Evolutionary conservation across 2,888 invertebrate species (phyloP).

Genomic region (Alsophila aescularia): DNA sequence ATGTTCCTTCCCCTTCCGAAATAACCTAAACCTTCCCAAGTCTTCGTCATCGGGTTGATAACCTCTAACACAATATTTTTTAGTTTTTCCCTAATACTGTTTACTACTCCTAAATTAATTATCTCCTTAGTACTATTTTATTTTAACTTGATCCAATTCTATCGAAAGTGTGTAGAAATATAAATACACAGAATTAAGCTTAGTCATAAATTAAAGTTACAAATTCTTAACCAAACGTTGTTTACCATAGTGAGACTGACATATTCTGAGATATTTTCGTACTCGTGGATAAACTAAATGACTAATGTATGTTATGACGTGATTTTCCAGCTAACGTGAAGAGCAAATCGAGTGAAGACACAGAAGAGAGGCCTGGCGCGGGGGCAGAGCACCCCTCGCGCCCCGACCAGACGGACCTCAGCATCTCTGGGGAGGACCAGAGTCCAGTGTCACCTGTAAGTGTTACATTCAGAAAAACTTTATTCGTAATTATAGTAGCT

Average conservation of each 20-base stretch:
- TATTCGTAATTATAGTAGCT: too few species aligned
- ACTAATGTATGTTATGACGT: conserved; percentile 29
- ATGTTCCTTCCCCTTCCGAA: conserved; percentile 45
- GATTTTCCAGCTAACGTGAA: conserved; percentile 66
- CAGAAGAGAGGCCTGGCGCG: conserved; percentile 59
- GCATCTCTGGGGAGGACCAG: conserved; percentile 71
- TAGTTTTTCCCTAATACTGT: not conserved
- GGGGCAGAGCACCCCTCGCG: conserved; percentile 69
- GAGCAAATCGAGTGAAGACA: conserved; percentile 54
- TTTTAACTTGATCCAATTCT: too few species aligned
- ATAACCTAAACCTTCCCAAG: conserved; percentile 34
- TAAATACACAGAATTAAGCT: too few species aligned
- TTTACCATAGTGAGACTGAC: not conserved
- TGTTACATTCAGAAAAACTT: conserved; percentile 24
- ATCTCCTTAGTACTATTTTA: too few species aligned
- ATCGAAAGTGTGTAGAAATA: too few species aligned
- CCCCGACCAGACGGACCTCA: conserved; percentile 72
- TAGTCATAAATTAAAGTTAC: too few species aligned
- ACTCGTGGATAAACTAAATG: not conserved
- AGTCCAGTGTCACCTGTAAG: conserved; percentile 65
- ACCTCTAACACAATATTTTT: conserved; percentile 2
- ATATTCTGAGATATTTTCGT: not conserved
- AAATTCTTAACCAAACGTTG: too few species aligned
- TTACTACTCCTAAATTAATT: too few species aligned
- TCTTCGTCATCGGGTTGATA: conserved; percentile 51